Conservation (phyloP, 2,888 invertebrate genomes). For the Parnassius mnemosyne region DNA sequence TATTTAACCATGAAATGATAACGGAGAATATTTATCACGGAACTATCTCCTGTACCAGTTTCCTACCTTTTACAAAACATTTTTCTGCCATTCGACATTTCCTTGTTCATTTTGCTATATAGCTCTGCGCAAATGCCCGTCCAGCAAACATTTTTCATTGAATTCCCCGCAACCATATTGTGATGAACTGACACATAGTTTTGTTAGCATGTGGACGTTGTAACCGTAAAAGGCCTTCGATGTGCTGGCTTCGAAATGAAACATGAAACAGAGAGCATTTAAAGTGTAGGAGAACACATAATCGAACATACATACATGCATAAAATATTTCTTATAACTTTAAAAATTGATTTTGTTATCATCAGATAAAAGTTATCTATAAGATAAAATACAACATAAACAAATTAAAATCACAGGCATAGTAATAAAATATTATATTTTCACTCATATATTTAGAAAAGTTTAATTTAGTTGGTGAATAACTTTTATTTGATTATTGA, state of each 20-base stretch:
- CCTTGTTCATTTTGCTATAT: constrained; percentile 9
- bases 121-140: constrained; percentile 26
- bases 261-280: not conserved
- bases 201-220: constrained; percentile 13
- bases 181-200: constrained; percentile 14
- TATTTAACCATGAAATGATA: no score
- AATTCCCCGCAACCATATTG: constrained; percentile 34
- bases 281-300: not conserved
- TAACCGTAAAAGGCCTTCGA: constrained; percentile 7
- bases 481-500: no score
- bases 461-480: no score
- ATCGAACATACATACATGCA: not conserved
- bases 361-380: no score
- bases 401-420: not conserved
- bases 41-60: not conserved
- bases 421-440: not conserved
- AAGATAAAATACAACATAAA: no score
- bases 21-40: not conserved
- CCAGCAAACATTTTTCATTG: constrained; percentile 44
- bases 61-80: not conserved
- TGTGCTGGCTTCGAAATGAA: constrained; percentile 10
- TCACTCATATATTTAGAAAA: not conserved
- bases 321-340: not conserved
- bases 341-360: no score
- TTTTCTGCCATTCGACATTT: constrained; percentile 1